A percentile compares a stretch with the other conserved stretches of the same genome.
Conservation (phyloP, 1,140 invertebrate species). For the Phortica variegata region DNA sequence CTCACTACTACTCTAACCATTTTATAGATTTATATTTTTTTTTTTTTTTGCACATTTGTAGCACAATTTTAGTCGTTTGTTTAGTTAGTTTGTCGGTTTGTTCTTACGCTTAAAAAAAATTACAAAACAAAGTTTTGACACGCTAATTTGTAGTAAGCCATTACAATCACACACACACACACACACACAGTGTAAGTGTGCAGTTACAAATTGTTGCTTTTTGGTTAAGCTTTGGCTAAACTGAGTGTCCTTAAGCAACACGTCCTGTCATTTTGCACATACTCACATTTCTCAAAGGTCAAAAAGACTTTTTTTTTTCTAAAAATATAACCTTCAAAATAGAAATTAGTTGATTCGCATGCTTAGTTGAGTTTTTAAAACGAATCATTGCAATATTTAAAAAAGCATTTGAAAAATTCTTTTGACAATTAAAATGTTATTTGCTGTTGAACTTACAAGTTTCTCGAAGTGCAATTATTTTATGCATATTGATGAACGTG, state of each 20-base stretch:
- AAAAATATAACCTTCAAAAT: background rate
- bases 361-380: background rate
- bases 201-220: constrained; percentile 17
- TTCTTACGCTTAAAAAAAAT: too few relatives aligned
- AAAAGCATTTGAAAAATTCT: background rate
- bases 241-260: too few relatives aligned
- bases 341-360: background rate
- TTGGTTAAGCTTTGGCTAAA: background rate
- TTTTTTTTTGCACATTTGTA: constrained; percentile 2
- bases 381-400: background rate
- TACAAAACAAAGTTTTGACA: too few relatives aligned
- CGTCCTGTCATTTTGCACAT: too few relatives aligned
- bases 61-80: constrained; percentile 8
- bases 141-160: constrained; percentile 21
- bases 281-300: background rate
- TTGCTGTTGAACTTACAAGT: too few relatives aligned
- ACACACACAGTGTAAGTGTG: constrained; percentile 5
- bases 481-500: too few relatives aligned
- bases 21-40: background rate
- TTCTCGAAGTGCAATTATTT: too few relatives aligned
- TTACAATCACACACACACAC: too few relatives aligned
- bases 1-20: constrained; percentile 18
- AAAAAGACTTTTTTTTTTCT: background rate
- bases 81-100: too few relatives aligned
- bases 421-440: too few relatives aligned